A percentile compares a stretch with the other conserved stretches of the same genome.
Evolutionary conservation across 2,888 invertebrate genomes (phyloP).

Genomic region (Melanostoma mellinum): DNA sequence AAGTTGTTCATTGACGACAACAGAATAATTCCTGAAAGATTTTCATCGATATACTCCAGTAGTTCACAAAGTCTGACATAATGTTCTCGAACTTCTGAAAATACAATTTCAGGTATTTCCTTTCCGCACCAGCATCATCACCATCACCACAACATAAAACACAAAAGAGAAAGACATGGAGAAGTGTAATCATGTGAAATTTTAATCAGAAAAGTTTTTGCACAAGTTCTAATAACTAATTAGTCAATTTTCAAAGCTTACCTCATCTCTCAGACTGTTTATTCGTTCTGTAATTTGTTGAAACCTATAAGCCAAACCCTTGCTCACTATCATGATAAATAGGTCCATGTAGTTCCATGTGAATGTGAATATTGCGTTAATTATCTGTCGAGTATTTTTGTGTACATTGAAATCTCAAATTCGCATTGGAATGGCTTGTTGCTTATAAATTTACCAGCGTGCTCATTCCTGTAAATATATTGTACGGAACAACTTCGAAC

Average conservation of each 20-base stretch:
- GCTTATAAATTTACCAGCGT: constrained; percentile 74
- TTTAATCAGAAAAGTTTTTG: constrained; percentile 43
- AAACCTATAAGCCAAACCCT: constrained; percentile 87
- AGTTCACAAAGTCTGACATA: constrained; percentile 86
- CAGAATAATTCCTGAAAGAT: constrained; percentile 86
- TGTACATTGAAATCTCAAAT: constrained; percentile 8
- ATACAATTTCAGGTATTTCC: constrained; percentile 81
- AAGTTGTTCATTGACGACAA: constrained; percentile 88
- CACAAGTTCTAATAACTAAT: constrained; percentile 21
- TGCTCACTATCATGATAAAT: constrained; percentile 87
- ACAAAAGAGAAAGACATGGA: constrained; percentile 2
- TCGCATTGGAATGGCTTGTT: neutral
- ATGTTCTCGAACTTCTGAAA: constrained; percentile 87
- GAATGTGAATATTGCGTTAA: constrained; percentile 82
- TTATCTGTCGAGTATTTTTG: constrained; percentile 27
- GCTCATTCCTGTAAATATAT: constrained; percentile 61
- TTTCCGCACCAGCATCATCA: constrained; percentile 54
- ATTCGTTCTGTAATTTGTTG: constrained; percentile 84
- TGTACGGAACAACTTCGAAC: constrained; percentile 76
- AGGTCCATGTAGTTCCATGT: constrained; percentile 90
- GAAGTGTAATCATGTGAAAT: constrained; percentile 15
- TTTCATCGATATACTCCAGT: constrained; percentile 85
- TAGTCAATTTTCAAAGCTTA: constrained; percentile 60
- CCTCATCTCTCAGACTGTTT: constrained; percentile 76
- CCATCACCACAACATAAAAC: neutral